Evolutionary conservation across 2,888 invertebrate species (phyloP).

Genomic region (Caradrina clavipalpis): DNA sequence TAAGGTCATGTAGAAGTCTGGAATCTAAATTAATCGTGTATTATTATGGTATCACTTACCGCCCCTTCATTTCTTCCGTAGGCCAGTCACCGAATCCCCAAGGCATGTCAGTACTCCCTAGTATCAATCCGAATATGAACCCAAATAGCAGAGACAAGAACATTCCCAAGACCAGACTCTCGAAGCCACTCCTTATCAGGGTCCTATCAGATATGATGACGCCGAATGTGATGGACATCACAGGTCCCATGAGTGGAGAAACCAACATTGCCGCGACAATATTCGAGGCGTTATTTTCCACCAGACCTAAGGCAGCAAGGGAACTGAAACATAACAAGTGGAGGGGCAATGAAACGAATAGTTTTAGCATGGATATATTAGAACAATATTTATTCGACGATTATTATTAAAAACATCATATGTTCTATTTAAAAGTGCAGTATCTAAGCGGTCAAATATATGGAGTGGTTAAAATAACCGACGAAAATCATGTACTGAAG

Average conservation of each 20-base stretch:
- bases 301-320: conserved; percentile 95
- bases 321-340: conserved; percentile 89
- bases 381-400: too few species aligned
- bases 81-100: conserved; percentile 95
- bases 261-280: conserved; percentile 95
- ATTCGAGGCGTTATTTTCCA: conserved; percentile 96
- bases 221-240: conserved; percentile 96
- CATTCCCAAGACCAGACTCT: conserved; percentile 93
- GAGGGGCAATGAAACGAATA: too few species aligned
- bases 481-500: too few species aligned
- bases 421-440: too few species aligned
- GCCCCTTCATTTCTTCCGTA: conserved; percentile 94
- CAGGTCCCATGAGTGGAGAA: conserved; percentile 95
- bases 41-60: conserved; percentile 80
- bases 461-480: too few species aligned
- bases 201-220: conserved; percentile 94
- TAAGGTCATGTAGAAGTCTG: too few species aligned
- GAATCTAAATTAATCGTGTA: not conserved
- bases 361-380: too few species aligned
- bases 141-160: conserved; percentile 94
- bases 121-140: conserved; percentile 94
- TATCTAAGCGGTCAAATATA: too few species aligned
- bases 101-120: conserved; percentile 94
- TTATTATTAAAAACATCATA: too few species aligned
- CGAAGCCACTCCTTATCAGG: conserved; percentile 93